Base-by-base conservation (phyloP, 2,113 vertebrate species). In the Sorex araneus region DNA sequence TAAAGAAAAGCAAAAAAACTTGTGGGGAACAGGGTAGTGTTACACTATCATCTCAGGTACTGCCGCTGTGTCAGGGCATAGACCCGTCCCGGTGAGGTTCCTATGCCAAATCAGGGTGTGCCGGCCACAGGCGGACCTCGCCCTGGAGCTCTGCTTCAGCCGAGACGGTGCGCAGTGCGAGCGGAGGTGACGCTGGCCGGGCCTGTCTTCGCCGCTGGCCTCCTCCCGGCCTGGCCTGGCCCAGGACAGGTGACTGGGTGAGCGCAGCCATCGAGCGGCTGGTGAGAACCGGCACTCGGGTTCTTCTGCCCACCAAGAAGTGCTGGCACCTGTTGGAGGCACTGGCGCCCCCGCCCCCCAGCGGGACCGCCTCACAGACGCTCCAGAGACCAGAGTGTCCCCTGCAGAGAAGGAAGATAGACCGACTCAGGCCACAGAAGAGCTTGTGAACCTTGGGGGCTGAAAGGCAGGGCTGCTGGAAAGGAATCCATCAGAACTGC, bases 1-100 rank as follows among this genome's bases (percentile, higher is more conserved):
- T 96, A 92, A 89, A 91, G 96, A 95, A 94, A 95, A 94, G 96
- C 94, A 96, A 96, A 97, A 95, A 94, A 45, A 60, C 57, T 60
- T 5, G 69, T 96, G 94, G 94, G 89, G 95, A 94, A 92, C 94
- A 95, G 96, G 96, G 94, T 96, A 91, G 95, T 92, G 92, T 94
- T 91, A 69, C n/a, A 82, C 69, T 93, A 27, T 82, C 94, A 91
- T 95, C 96, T 96, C 96, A 96, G 96, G 95, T 91, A 91, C 93
- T 84, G 92, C 94, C 95, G 78, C 4, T 92, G 91, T 95, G 89
- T 66, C 30, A 47, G 71, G 75, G 86, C 76, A n/a, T 64, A 94
- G 82, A 73, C 69, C 87, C 77, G 83, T 70, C 12, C 2, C 71
- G 66, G 80, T 77, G 34, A 92, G 90, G 77, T 85, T 89, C 92